Conservation (phyloP, 2,797 vertebrate genomes). For the Nothura maculosa region DNA sequence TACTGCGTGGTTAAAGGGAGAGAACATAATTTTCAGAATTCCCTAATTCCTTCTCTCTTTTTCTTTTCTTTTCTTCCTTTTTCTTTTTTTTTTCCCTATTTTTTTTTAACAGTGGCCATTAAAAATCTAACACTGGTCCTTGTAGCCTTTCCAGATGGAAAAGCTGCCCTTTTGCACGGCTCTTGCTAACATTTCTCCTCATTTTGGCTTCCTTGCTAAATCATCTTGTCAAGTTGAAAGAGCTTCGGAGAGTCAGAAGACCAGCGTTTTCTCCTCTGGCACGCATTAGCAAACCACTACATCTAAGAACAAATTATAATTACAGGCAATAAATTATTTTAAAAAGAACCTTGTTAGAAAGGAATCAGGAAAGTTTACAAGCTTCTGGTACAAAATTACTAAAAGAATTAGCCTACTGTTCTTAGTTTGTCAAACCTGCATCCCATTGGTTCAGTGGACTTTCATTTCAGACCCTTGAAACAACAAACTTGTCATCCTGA, state of each 20-base stretch:
- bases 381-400: neutral
- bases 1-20: neutral
- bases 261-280: neutral
- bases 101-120: no score
- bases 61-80: no score
- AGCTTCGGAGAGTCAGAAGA: neutral
- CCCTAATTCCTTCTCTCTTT: neutral
- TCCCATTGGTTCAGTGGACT: neutral
- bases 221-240: neutral
- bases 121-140: neutral
- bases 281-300: neutral
- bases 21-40: neutral
- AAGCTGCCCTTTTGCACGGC: neutral
- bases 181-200: neutral
- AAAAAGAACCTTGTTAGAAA: neutral
- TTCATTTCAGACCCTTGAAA: conserved; percentile 4
- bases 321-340: neutral
- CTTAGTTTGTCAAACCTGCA: neutral
- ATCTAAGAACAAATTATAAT: neutral
- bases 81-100: no score
- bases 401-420: neutral
- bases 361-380: neutral
- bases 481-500: neutral
- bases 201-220: neutral
- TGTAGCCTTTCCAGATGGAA: neutral